Evolutionary conservation across 2,888 invertebrate genomes (phyloP).

Genomic region (Oxystoma pomonae): DNA sequence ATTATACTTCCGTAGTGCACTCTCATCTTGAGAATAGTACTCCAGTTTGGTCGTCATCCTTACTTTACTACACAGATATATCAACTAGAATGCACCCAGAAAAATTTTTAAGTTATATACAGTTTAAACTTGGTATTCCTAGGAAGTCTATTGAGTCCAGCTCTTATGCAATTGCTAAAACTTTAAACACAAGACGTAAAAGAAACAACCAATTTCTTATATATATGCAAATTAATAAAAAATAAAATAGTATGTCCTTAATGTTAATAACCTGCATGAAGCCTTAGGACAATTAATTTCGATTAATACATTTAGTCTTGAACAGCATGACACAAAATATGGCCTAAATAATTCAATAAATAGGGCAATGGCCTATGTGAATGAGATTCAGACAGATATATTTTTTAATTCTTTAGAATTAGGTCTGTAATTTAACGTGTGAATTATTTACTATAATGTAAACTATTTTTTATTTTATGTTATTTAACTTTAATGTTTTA

Average conservation of each 20-base stretch:
- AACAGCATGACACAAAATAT: background rate
- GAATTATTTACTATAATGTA: too few species aligned
- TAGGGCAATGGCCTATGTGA: background rate
- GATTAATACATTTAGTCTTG: background rate
- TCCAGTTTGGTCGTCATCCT: background rate
- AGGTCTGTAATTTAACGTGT: too few species aligned
- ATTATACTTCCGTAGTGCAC: background rate
- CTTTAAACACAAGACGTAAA: background rate
- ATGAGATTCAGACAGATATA: background rate
- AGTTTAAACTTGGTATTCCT: background rate
- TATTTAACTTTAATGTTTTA: too few species aligned
- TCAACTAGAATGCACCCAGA: background rate
- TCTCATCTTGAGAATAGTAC: background rate
- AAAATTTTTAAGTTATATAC: background rate
- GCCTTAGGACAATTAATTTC: too few species aligned
- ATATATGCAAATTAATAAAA: background rate
- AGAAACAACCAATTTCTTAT: background rate
- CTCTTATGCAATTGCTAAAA: background rate
- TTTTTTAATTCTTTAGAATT: background rate
- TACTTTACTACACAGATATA: background rate
- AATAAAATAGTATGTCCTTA: background rate
- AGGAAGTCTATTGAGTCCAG: background rate
- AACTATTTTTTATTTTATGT: too few species aligned
- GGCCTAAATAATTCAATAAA: background rate
- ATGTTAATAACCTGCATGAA: too few species aligned